Base-by-base conservation (phyloP, 2,113 vertebrate species). In the Sorex araneus region DNA sequence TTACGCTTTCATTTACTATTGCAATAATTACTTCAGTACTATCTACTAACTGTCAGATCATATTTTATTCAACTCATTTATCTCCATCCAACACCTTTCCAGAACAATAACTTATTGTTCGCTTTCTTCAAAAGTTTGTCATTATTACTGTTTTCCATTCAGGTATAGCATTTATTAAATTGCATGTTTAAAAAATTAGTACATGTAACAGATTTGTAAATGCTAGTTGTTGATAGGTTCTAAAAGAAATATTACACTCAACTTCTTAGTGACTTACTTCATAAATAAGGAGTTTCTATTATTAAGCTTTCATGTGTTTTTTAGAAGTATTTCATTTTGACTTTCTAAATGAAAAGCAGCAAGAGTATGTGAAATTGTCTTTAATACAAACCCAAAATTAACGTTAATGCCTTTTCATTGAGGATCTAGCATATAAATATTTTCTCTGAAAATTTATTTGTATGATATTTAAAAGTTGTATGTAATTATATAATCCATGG, bases 21-120 rank as follows among this genome's bases (percentile, higher is more conserved):
- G 94, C 40, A 78, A 34, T 96, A 93, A 96, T 96, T 97, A 97
- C 84, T 78, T 83, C 94, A 96, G 78, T 69, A 83, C 64, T 93
- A 84, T 87, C 54, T 89, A 96, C 94, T 90, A 90, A 70, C 94
- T 96, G 96, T 97, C 85, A 96, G 85, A 84, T 73, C 90, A 45
- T 63, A 91, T 30, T 92, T 96, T 94, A 95, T 94, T 96, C 76
- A 82, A 66, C 95, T 96, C 94, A 95, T 94, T 94, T 95, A 94
- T 95, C 78, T 96, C 80, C 90, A 94, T 43, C 2, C 16, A 84
- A 94, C 69, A 95, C 1, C 25, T 36, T 92, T 96, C 36, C 81
- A 67, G 86, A 90, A 60, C 6, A 95, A 78, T 36, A n/a, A 43
- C 28, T 87, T 50, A 18, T 27, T 95, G 69, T 89, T 85, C 92